Evolutionary conservation across 2,888 invertebrate species (phyloP).

Genomic region (Heteromurus nitidus): DNA sequence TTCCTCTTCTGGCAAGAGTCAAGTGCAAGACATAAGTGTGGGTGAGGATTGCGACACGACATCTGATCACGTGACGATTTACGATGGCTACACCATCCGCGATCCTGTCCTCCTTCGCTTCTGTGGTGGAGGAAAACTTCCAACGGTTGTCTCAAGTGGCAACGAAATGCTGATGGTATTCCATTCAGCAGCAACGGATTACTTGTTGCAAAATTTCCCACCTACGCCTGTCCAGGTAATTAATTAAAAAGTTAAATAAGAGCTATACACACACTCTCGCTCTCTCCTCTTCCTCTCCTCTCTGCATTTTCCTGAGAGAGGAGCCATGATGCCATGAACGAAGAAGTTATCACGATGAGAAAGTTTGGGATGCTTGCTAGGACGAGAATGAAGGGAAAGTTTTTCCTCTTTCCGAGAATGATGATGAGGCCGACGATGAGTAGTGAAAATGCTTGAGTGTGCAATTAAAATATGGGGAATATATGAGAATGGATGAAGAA

Average conservation of each 20-base stretch:
- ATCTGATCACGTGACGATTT: conserved; percentile 87
- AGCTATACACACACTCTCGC: not conserved
- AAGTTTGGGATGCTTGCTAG: too few species aligned
- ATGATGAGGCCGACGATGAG: not conserved
- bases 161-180: conserved; percentile 71
- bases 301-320: not conserved
- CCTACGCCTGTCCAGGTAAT: conserved; percentile 70
- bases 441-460: not conserved
- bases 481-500: not conserved
- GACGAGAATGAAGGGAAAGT: not conserved
- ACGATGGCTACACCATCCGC: conserved; percentile 81
- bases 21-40: conserved; percentile 78
- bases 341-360: too few species aligned
- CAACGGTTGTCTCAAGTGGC: conserved; percentile 66
- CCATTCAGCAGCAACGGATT: conserved; percentile 69
- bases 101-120: conserved; percentile 84
- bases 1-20: conserved; percentile 54
- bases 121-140: conserved; percentile 83
- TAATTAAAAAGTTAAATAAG: conserved; percentile 29
- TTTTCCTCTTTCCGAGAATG: not conserved
- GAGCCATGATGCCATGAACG: too few species aligned
- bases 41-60: conserved; percentile 90
- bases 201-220: conserved; percentile 63
- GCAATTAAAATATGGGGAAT: not conserved
- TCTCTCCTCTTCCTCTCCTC: not conserved